phyloP scores from a whole-genome alignment of 2,113 vertebrate genomes.

The Crotophaga sulcirostris region DNA sequence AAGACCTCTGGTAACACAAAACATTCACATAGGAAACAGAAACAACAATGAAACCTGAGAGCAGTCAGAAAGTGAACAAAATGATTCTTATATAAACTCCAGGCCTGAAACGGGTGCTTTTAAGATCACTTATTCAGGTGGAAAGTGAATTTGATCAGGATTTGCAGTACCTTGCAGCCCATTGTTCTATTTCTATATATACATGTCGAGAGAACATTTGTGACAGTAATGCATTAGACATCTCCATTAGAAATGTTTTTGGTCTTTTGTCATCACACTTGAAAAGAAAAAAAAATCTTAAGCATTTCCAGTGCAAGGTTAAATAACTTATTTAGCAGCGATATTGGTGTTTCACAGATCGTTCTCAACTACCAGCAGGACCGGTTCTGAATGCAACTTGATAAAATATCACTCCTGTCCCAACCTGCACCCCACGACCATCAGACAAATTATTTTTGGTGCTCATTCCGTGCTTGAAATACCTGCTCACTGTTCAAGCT shows the following conservation, averaged over 20 bases:
- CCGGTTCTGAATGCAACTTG: not conserved
- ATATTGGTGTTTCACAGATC: not conserved
- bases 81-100: not conserved
- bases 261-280: slow-evolving; percentile 36
- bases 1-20: not conserved
- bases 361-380: not conserved
- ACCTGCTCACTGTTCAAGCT: not conserved
- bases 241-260: slow-evolving; percentile 41
- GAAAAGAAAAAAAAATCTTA: slow-evolving; percentile 38
- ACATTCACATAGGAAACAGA: not conserved
- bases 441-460: not conserved
- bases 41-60: not conserved
- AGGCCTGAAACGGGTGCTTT: slow-evolving; percentile 4
- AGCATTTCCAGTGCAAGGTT: slow-evolving; percentile 3
- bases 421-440: not conserved
- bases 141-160: slow-evolving; percentile 35
- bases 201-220: slow-evolving; percentile 28
- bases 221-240: slow-evolving; percentile 43
- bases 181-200: slow-evolving; percentile 60
- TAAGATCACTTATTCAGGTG: slow-evolving; percentile 15
- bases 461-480: not conserved
- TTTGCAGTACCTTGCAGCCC: slow-evolving; percentile 18
- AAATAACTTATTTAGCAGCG: slow-evolving; percentile 27
- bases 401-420: not conserved
- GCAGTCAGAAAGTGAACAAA: not conserved